Evolutionary conservation across 2,888 invertebrate genomes (phyloP).

Genomic region (Tenthredo mesomela): DNA sequence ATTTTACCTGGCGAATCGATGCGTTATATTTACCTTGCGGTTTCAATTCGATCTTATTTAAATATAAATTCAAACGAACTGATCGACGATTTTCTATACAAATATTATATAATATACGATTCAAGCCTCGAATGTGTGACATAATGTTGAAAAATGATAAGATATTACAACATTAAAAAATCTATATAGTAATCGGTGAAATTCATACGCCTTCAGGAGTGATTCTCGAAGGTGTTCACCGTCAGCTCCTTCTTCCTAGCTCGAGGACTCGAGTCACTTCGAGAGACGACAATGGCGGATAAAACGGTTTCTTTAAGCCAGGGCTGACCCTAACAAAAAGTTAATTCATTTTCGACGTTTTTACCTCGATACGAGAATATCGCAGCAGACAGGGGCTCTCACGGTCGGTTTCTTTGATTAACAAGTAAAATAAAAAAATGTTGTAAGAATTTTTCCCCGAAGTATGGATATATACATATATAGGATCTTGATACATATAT

Average conservation of each 20-base stretch:
- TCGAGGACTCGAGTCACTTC: conserved; percentile 25
- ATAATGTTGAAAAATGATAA: not conserved
- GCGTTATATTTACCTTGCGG: conserved; percentile 75
- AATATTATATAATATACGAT: no score
- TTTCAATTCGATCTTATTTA: conserved; percentile 75
- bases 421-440: not conserved
- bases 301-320: conserved; percentile 39
- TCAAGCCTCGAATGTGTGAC: not conserved
- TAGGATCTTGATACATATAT: not conserved
- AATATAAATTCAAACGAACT: conserved; percentile 67
- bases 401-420: conserved; percentile 40
- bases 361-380: conserved; percentile 71
- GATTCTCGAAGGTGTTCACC: not conserved
- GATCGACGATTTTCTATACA: conserved; percentile 58
- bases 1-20: conserved; percentile 58
- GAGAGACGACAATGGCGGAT: conserved; percentile 29
- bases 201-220: not conserved
- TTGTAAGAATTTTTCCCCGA: not conserved
- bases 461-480: not conserved
- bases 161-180: not conserved
- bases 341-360: conserved; percentile 75
- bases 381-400: conserved; percentile 67
- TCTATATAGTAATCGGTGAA: not conserved
- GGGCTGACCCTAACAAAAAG: conserved; percentile 66
- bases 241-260: not conserved